Base-by-base conservation (phyloP, 2,888 invertebrate species). In the Piscicola geometra region DNA sequence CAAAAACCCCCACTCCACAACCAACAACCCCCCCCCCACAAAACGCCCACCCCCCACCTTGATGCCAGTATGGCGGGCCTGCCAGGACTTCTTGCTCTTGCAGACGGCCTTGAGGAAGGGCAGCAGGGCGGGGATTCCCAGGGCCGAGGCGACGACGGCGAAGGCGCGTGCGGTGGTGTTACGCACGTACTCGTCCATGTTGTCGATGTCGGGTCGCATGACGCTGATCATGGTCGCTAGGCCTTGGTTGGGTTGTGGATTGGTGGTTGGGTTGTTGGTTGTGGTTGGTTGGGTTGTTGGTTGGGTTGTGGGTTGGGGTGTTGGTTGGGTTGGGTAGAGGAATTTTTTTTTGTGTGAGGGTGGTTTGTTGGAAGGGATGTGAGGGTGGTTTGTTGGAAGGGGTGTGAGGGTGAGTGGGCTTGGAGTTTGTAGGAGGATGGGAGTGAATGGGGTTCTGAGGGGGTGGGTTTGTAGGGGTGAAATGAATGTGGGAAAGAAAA, bases 171-270 rank as follows among this genome's bases (percentile, higher is more conserved):
- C 99, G 0, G 99, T 99, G 0, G 99, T 99, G 86, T 99, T 99
- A 84, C 99, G 90, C 56, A 99, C 99, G 84, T 99, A 99, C 87
- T 98, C 97, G 86, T 98, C 98, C 82, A 97, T 97, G 85, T 99
- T 99, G 87, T 99, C 99, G 82, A 99, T 99, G 88, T 99, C 99
- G 0, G 99, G 99, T 84, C 99, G 89, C 99, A 99, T 99, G 0
- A 99, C 99, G 2, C 98, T 98, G 83, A 99, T 99, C 99, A 99
- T 99, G 21, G 99, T 99, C 1, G 99, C 99, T 76, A 99, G 87
- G 76, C 99, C 99, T 1, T 99, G n/a, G n/a, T n/a, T n/a, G n/a
- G n/a, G n/a, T n/a, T n/a, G n/a, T n/a, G n/a, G n/a, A 5, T 9
- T 56, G 60, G 3, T 3, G 60, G n/a, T 99, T 0, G 99, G 99